Conservation (phyloP, 2,113 vertebrate species). For the Rostratula benghalensis region DNA sequence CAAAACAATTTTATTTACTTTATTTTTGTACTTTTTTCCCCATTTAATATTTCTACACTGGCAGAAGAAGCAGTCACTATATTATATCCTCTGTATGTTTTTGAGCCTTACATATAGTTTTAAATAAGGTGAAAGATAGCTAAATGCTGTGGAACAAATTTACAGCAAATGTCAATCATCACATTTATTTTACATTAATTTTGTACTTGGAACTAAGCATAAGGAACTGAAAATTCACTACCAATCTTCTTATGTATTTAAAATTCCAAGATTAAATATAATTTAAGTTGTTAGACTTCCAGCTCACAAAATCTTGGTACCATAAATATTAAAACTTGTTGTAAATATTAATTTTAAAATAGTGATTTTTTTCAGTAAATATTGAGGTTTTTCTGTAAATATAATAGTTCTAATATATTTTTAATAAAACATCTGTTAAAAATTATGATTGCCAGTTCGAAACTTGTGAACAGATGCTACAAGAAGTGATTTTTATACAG, state of each 20-base stretch:
- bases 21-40: not conserved
- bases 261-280: not conserved
- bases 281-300: slow-evolving; percentile 4
- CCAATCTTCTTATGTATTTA: not conserved
- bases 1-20: not conserved
- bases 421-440: not conserved
- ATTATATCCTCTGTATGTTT: not conserved
- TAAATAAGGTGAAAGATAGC: not conserved
- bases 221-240: not conserved
- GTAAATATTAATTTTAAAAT: slow-evolving; percentile 34
- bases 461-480: not conserved
- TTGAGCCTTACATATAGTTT: not conserved
- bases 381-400: not conserved
- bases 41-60: not conserved
- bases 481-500: not conserved
- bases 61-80: not conserved
- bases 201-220: not conserved
- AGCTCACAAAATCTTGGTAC: not conserved
- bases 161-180: not conserved
- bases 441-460: not conserved
- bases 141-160: not conserved
- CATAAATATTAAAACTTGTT: slow-evolving; percentile 20
- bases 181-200: slow-evolving; percentile 13
- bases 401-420: not conserved
- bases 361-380: not conserved